Percentiles rank a stretch among this genome's conserved stretches.
These are phyloP conservation scores for Spisula subtruncata DNA, from an alignment of 2,888 invertebrate genomes.

Conservation along the genomic window DNA sequence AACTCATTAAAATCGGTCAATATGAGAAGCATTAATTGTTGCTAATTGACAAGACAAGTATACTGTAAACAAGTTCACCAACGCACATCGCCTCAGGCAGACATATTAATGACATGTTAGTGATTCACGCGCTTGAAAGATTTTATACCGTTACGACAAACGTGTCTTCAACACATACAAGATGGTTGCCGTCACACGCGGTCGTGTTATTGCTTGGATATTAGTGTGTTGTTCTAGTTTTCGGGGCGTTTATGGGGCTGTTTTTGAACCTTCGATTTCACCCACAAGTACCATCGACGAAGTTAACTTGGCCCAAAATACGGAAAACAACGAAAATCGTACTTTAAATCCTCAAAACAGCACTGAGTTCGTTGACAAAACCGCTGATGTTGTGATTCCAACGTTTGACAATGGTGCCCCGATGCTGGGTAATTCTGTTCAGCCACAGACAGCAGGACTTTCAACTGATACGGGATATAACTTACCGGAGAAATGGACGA, in stretches of 20 bases:
- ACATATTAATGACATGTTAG: conserved; percentile 13
- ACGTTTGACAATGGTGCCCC: not conserved
- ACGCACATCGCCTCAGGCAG: not conserved
- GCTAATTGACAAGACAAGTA: not conserved
- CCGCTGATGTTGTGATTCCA: not conserved
- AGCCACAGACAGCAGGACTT: not conserved
- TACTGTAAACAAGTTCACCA: conserved; percentile 24
- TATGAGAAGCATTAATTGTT: not conserved
- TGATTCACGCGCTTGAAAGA: conserved; percentile 6
- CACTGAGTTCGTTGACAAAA: not conserved
- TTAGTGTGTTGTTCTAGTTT: not conserved
- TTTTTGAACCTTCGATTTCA: not conserved
- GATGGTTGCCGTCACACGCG: not conserved
- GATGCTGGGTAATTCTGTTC: not conserved
- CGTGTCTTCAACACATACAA: not conserved
- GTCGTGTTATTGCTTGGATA: not conserved
- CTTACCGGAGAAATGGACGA: conserved; percentile 60
- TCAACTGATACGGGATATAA: not conserved
- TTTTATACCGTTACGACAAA: not conserved
- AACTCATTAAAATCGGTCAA: not conserved
- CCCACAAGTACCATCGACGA: not conserved
- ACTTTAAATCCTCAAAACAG: not conserved
- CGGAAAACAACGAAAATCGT: not conserved
- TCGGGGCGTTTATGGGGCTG: not conserved
- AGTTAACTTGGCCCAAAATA: not conserved